Conservation (phyloP, 2,797 vertebrate genomes). For the Acropternis orthonyx region DNA sequence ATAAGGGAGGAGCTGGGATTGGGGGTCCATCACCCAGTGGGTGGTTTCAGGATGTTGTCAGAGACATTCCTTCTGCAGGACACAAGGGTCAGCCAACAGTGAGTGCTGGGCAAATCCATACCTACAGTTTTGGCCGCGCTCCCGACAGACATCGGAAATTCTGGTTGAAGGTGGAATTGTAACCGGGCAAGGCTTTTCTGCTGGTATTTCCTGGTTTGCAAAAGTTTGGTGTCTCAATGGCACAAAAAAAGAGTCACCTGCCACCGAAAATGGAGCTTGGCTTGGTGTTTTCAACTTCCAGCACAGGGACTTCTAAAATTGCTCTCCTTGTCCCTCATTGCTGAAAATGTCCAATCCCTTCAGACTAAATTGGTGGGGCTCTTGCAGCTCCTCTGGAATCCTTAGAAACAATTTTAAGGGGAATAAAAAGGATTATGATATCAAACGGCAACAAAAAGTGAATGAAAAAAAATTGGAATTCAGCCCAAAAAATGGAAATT, state of each 20-base stretch:
- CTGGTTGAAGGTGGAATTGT: background rate
- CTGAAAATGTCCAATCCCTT: background rate
- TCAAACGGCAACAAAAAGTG: background rate
- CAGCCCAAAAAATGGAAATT: background rate
- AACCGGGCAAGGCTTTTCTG: fast-evolving
- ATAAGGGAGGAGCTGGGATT: background rate
- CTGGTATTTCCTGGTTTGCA: background rate
- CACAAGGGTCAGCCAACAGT: background rate
- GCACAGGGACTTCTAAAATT: background rate
- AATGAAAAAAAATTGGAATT: background rate
- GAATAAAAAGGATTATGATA: background rate
- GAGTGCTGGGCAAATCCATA: fast-evolving
- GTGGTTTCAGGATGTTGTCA: background rate
- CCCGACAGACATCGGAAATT: background rate
- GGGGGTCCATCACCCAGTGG: background rate
- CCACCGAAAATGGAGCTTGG: background rate
- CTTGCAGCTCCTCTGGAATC: background rate
- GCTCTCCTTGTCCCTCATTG: background rate
- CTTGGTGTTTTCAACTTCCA: background rate
- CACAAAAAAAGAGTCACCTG: fast-evolving
- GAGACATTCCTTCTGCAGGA: background rate
- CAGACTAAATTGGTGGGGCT: background rate
- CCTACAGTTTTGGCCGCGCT: no score
- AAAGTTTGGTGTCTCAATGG: no score
- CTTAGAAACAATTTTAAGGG: background rate